Conservation (phyloP, 2,113 vertebrate genomes). For the Sylvia atricapilla region DNA sequence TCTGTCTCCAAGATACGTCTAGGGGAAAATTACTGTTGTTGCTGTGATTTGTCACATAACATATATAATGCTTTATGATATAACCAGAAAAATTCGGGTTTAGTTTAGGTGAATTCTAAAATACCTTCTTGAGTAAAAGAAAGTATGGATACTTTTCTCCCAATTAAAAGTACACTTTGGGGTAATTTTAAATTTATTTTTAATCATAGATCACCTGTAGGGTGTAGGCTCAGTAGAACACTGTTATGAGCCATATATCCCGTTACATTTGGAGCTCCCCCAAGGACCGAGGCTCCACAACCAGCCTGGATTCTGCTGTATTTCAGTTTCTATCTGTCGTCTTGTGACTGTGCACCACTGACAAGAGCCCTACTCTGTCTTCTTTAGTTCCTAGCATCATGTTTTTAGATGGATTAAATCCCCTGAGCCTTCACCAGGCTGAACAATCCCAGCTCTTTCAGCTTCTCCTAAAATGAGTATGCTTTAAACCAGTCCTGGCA, state of each 20-base stretch:
- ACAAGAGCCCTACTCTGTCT: not conserved
- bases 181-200: not conserved
- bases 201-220: not conserved
- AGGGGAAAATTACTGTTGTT: not conserved
- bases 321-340: not conserved
- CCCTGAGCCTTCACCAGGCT: not conserved
- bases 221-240: not conserved
- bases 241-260: not conserved
- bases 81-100: not conserved
- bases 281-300: not conserved
- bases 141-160: not conserved
- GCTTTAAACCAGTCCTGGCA: not conserved
- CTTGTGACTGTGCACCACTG: not conserved
- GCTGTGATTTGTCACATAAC: not conserved
- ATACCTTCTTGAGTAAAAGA: not conserved
- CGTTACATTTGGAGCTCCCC: not conserved
- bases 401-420: not conserved
- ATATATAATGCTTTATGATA: not conserved
- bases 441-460: not conserved
- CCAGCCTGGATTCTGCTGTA: not conserved
- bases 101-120: not conserved
- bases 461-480: not conserved
- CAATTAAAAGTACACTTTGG: not conserved
- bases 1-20: not conserved
- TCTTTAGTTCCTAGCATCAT: not conserved